phyloP scores from a whole-genome alignment of 2,888 invertebrate genomes.

The Pedicia rivosa region DNA sequence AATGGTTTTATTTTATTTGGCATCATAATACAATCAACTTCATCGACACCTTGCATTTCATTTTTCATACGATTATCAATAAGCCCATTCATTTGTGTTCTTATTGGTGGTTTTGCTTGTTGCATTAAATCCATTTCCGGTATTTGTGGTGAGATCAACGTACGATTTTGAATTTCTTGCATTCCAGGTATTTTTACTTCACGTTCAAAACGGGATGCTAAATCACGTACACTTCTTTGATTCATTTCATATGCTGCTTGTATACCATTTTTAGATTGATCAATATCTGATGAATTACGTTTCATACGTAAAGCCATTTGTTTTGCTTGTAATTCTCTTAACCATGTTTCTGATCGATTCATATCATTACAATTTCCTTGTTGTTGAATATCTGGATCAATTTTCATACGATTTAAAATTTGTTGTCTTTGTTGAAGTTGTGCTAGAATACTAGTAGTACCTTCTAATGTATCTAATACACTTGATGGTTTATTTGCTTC shows the following conservation, averaged over 20 bases:
- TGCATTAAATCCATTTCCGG: no score
- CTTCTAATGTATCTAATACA: conserved; percentile 26
- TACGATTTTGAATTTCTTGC: not conserved
- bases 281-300: conserved; percentile 6
- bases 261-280: not conserved
- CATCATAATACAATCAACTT: conserved; percentile 9
- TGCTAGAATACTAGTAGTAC: conserved; percentile 36
- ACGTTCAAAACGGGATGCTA: conserved; percentile 73
- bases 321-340: conserved; percentile 65
- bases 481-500: conserved; percentile 28
- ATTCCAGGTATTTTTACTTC: conserved; percentile 22
- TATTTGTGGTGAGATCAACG: no score
- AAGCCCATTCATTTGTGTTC: conserved; percentile 36
- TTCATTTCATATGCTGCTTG: conserved; percentile 8
- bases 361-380: conserved; percentile 33
- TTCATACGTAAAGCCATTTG: conserved; percentile 46
- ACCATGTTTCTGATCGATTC: conserved; percentile 41
- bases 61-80: conserved; percentile 26
- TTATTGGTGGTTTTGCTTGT: conserved; percentile 15
- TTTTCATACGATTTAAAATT: conserved; percentile 26
- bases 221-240: conserved; percentile 48
- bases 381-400: conserved; percentile 31
- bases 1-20: not conserved
- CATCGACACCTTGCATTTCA: conserved; percentile 17
- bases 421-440: conserved; percentile 49